Base-by-base conservation (phyloP, 92 coral and sea anemone genomes). In the Desmophyllum pertusum region DNA sequence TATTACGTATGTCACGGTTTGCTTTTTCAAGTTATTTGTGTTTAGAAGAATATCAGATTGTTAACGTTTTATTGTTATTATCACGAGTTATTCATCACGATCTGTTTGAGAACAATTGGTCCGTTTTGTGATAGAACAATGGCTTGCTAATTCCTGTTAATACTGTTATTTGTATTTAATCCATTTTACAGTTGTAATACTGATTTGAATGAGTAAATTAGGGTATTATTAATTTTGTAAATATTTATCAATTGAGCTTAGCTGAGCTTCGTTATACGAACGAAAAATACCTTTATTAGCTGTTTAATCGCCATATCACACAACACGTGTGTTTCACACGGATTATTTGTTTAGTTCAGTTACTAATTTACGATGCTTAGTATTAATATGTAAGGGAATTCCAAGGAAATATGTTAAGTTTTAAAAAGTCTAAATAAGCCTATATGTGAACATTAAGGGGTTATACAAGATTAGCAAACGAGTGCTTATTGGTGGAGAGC, bases 261-360 rank as follows among this genome's bases (percentile, higher is more conserved):
- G 59, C 57, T 38, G 38, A 30, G 43, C 41, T 73, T 29, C 17
- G 40, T 43, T 30, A 5, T 17, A 39, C 10, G n/a, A 45, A n/a
- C n/a, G n/a, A n/a, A n/a, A 72, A 45, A 43, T 36, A 72, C 45
- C 59, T 14, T 73, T 73, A 52, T 43, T 46, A 76, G 68, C 14
- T 55, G 68, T 76, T 76, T 51, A 55, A 55, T 13, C 13, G 53
- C 53, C 18, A 15, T 48, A 38, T 21, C 6, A 72, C 3, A 76
- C 18, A 52, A 65, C 35, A 31, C 80, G 13, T 55, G 61, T 65
- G 21, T 19, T 76, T 76, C n/a, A 37, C 9, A 37, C 11, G 8
- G 29, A 33, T 37, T 23, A 31, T 25, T 7, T 73, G 21, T 77
- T 77, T 27, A 77, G 43, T 68, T 59, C 39, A 13, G 46, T n/a